Evolutionary conservation across 2,113 vertebrate genomes (phyloP).

Genomic region (Desmodus rotundus): DNA sequence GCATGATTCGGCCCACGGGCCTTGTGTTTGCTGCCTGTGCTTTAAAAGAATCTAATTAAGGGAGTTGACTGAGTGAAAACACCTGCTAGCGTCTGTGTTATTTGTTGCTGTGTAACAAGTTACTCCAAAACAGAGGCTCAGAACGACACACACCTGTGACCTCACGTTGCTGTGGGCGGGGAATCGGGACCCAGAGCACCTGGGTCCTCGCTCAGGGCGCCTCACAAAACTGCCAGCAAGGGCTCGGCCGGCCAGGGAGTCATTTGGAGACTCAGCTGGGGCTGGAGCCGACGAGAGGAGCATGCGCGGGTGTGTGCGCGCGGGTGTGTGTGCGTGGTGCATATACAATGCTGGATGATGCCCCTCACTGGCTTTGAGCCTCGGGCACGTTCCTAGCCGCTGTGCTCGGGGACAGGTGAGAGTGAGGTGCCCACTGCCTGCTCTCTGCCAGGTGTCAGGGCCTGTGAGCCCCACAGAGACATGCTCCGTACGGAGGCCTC

Average conservation of each 20-base stretch:
- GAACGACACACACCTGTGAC: accelerated
- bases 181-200: accelerated
- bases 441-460: too few relatives aligned
- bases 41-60: too few relatives aligned
- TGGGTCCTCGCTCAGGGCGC: background rate
- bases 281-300: background rate
- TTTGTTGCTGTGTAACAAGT: accelerated
- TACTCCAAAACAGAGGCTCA: accelerated
- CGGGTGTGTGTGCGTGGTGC: too few relatives aligned
- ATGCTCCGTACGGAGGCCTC: background rate
- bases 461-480: too few relatives aligned
- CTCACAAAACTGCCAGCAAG: background rate
- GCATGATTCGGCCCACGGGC: too few relatives aligned
- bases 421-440: accelerated
- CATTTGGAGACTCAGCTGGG: accelerated
- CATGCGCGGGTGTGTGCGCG: too few relatives aligned
- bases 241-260: accelerated
- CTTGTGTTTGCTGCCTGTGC: too few relatives aligned
- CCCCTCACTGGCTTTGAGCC: background rate
- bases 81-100: accelerated
- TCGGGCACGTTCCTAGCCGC: accelerated
- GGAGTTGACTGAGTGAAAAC: background rate
- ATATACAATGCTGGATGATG: too few relatives aligned
- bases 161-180: background rate
- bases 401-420: accelerated